A percentile compares a stretch with the other conserved stretches of the same genome.
These are phyloP conservation scores for Chelonus formosanus DNA, from an alignment of 2,888 invertebrate genomes.

Conservation along the genomic window DNA sequence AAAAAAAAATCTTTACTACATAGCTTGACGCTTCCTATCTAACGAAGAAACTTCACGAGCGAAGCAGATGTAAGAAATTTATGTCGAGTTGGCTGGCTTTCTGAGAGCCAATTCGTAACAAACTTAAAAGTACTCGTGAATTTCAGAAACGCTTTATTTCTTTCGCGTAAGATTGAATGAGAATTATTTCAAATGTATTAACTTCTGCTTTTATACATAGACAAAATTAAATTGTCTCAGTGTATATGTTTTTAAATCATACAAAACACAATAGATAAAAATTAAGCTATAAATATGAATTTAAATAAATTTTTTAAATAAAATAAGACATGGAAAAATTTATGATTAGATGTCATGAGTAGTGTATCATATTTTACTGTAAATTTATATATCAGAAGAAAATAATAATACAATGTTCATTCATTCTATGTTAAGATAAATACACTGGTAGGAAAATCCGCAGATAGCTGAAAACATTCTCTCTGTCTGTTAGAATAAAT, in stretches of 20 bases:
- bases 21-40: conserved; percentile 21
- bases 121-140: conserved; percentile 41
- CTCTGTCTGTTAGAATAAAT: conserved; percentile 10
- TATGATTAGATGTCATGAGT: no score
- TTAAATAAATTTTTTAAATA: no score
- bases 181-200: neutral
- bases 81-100: conserved; percentile 37
- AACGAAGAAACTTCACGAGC: conserved; percentile 40
- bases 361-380: neutral
- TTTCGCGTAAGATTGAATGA: conserved; percentile 2
- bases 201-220: neutral
- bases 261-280: no score
- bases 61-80: conserved; percentile 45
- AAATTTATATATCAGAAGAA: conserved; percentile 1
- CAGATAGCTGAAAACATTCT: conserved; percentile 8
- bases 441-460: neutral
- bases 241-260: neutral
- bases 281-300: no score
- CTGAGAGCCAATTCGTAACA: conserved; percentile 22
- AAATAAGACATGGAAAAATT: neutral
- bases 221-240: neutral
- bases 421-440: neutral
- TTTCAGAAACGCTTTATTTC: conserved; percentile 35
- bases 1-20: conserved; percentile 11
- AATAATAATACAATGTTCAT: conserved; percentile 1